These are phyloP conservation scores for Pogona vitticeps DNA, from an alignment of 2,113 vertebrate genomes.

Conservation along the genomic window DNA sequence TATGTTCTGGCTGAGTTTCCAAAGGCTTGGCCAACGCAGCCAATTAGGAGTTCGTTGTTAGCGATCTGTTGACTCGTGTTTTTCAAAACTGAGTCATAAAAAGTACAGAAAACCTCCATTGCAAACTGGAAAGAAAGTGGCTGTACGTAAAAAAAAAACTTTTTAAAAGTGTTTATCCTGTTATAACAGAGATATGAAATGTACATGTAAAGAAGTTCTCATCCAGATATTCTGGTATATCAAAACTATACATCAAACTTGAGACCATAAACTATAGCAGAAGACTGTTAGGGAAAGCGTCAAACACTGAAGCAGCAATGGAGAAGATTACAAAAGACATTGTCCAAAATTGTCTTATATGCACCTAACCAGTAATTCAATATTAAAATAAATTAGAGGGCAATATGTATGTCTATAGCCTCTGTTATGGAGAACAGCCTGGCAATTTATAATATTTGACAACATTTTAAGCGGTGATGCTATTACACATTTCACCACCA, in stretches of 20 bases:
- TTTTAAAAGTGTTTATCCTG: slow-evolving; percentile 36
- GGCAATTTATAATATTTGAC: neutral
- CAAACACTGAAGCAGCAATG: neutral
- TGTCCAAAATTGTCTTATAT: neutral
- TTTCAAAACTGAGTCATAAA: slow-evolving; percentile 22
- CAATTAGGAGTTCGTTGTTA: neutral
- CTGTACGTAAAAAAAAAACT: slow-evolving; percentile 1
- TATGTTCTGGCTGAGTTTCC: too few species aligned
- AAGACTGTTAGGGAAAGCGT: slow-evolving; percentile 9
- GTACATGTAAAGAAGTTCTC: slow-evolving; percentile 10
- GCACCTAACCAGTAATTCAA: neutral
- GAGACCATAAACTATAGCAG: neutral
- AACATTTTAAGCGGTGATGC: neutral
- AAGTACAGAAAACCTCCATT: slow-evolving; percentile 34
- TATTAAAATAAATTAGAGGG: slow-evolving; percentile 20
- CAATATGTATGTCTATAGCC: neutral
- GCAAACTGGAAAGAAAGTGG: slow-evolving; percentile 17
- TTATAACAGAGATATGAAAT: slow-evolving; percentile 48
- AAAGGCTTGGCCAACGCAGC: too few species aligned
- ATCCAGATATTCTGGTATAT: slow-evolving; percentile 18
- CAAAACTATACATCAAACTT: slow-evolving; percentile 38
- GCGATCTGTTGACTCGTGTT: slow-evolving; percentile 15
- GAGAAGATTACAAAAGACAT: neutral
- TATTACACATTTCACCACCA: neutral
- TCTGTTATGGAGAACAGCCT: neutral